Percentiles rank a stretch among this genome's conserved stretches.
Conservation (phyloP, 2,888 invertebrate species). For the Clivina fossor region DNA sequence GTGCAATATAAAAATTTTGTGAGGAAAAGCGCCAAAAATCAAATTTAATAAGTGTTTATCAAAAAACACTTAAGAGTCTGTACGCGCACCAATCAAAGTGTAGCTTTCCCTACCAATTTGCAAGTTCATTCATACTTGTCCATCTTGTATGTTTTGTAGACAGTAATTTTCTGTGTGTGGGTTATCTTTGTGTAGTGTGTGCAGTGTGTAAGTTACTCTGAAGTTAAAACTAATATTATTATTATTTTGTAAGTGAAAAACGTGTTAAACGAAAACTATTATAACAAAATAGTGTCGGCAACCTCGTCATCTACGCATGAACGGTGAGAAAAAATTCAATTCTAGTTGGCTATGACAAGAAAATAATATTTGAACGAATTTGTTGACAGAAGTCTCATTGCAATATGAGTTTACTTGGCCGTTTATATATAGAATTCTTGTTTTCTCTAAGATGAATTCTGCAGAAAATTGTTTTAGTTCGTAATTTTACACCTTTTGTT, state of each 20-base stretch:
- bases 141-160: constrained; percentile 28
- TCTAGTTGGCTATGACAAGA: not conserved
- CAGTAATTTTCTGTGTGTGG: constrained; percentile 23
- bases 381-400: constrained; percentile 19
- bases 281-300: constrained; percentile 1
- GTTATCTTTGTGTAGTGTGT: constrained; percentile 33
- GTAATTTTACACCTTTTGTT: not conserved
- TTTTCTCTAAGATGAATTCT: constrained; percentile 4
- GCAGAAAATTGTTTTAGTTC: constrained; percentile 8
- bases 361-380: constrained; percentile 13
- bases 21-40: constrained; percentile 3
- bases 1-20: no score
- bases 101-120: constrained; percentile 6
- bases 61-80: constrained; percentile 14
- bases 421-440: constrained; percentile 26
- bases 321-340: constrained; percentile 7
- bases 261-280: constrained; percentile 15
- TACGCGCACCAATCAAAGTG: constrained; percentile 9
- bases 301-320: not conserved
- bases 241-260: constrained; percentile 27
- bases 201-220: constrained; percentile 28
- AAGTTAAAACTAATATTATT: constrained; percentile 20
- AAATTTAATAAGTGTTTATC: not conserved
- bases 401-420: constrained; percentile 23
- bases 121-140: constrained; percentile 30